These are phyloP conservation scores for Otis tarda DNA, from an alignment of 2,113 vertebrate species.

Conservation along the genomic window DNA sequence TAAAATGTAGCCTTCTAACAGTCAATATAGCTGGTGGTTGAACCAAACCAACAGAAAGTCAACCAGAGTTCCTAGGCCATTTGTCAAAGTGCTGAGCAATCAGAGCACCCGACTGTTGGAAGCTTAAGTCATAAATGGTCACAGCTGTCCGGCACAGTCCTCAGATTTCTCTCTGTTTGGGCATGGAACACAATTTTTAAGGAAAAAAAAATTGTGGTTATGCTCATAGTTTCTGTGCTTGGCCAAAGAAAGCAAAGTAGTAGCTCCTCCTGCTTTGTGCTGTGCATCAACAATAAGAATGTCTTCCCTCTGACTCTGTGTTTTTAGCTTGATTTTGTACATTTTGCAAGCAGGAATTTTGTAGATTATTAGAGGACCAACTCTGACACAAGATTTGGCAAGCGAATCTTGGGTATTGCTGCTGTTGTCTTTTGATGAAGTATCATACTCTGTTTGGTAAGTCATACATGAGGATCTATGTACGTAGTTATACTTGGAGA, in stretches of 20 bases:
- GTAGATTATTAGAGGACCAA: neutral
- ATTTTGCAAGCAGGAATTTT: neutral
- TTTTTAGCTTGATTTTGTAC: neutral
- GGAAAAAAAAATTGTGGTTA: neutral
- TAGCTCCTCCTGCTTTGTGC: neutral
- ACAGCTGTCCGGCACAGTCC: neutral
- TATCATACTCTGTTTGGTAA: neutral
- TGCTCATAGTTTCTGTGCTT: neutral
- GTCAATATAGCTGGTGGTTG: neutral
- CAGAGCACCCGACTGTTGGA: neutral
- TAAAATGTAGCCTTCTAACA: neutral
- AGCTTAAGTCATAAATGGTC: neutral
- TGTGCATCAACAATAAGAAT: neutral
- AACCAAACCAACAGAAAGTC: neutral
- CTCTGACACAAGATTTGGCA: neutral
- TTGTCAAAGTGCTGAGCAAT: neutral
- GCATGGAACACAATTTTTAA: fast-evolving
- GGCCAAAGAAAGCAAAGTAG: neutral
- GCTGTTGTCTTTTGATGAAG: neutral
- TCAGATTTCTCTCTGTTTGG: neutral
- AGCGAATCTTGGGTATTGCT: neutral
- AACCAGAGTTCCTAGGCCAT: neutral
- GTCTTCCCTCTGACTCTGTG: neutral
- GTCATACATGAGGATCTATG: neutral
- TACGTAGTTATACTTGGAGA: neutral